A percentile compares a stretch with the other conserved stretches of the same genome.
These are phyloP conservation scores for Drosophila dunni DNA, from an alignment of 1,140 invertebrate species.

Conservation along the genomic window DNA sequence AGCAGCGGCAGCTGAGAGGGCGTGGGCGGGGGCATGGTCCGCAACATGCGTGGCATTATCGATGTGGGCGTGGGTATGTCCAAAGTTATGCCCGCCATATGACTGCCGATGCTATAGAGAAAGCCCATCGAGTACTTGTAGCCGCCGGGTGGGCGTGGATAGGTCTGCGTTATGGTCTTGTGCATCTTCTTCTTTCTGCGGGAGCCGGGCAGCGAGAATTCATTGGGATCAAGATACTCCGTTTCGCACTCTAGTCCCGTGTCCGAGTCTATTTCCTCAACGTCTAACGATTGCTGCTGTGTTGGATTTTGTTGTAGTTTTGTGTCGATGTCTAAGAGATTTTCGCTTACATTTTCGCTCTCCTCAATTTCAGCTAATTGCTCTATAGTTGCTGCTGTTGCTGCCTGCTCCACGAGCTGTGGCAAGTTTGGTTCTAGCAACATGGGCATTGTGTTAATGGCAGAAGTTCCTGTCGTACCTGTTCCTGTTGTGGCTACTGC, in stretches of 20 bases:
- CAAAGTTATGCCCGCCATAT: slow-evolving; percentile 56
- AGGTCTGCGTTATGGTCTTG: slow-evolving; percentile 40
- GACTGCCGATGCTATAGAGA: slow-evolving; percentile 63
- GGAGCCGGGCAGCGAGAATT: slow-evolving; percentile 36
- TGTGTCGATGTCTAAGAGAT: slow-evolving; percentile 9
- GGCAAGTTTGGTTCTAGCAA: slow-evolving; percentile 29
- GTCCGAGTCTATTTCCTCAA: slow-evolving; percentile 14
- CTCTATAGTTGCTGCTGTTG: neutral
- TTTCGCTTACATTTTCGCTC: slow-evolving; percentile 16
- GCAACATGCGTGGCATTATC: slow-evolving; percentile 59
- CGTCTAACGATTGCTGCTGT: slow-evolving; percentile 5
- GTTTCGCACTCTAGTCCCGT: slow-evolving; percentile 10
- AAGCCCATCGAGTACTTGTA: slow-evolving; percentile 74
- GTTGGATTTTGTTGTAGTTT: slow-evolving; percentile 37
- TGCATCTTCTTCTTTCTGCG: slow-evolving; percentile 22
- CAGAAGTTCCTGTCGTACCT: neutral
- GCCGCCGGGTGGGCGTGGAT: slow-evolving; percentile 66
- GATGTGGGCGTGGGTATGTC: slow-evolving; percentile 65
- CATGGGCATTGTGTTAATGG: neutral
- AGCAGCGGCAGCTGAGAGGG: slow-evolving; percentile 32
- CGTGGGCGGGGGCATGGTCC: slow-evolving; percentile 45
- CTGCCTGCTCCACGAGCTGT: slow-evolving; percentile 18
- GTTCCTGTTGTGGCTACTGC: neutral
- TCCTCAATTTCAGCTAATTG: slow-evolving; percentile 7
- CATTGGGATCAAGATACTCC: slow-evolving; percentile 28